phyloP scores from a whole-genome alignment of 2,888 invertebrate genomes.

The Pseudococcus jackbeardsleyi region DNA sequence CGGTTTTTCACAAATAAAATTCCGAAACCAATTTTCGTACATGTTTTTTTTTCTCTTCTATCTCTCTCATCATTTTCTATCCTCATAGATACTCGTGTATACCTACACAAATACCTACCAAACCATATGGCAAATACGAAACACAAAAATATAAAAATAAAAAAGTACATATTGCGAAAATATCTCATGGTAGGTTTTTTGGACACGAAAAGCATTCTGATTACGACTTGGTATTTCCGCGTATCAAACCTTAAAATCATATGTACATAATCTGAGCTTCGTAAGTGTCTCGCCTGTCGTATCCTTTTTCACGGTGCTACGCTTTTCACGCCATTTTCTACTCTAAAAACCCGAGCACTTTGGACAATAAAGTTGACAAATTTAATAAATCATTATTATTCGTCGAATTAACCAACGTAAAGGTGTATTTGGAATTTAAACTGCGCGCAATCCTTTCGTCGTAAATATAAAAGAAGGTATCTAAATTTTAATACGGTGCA shows the following conservation, averaged over 20 bases:
- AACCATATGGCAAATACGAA: background rate
- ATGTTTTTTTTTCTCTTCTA: background rate
- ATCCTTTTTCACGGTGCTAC: constrained; percentile 22
- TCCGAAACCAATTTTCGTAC: constrained; percentile 33
- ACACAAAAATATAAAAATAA: background rate
- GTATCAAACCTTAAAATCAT: background rate
- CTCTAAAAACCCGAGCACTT: background rate
- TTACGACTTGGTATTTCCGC: constrained; percentile 20
- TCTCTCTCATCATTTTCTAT: background rate
- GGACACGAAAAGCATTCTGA: constrained; percentile 6
- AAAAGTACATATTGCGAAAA: background rate
- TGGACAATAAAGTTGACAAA: constrained; percentile 20
- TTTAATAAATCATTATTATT: constrained; percentile 39
- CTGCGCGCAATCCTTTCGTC: background rate
- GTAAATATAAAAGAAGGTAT: constrained; percentile 18
- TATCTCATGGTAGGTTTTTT: background rate
- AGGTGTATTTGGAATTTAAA: background rate
- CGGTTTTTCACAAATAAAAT: constrained; percentile 18
- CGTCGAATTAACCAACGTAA: constrained; percentile 20
- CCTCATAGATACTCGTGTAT: background rate
- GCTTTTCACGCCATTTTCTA: constrained; percentile 1
- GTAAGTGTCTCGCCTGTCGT: background rate
- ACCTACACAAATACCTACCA: background rate
- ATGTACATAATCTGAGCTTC: background rate
- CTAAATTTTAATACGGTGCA: constrained; percentile 43